Percentiles rank a stretch among this genome's conserved stretches.
Evolutionary conservation across 2,113 vertebrate genomes (phyloP).

Genomic region (Trinectes maculatus): DNA sequence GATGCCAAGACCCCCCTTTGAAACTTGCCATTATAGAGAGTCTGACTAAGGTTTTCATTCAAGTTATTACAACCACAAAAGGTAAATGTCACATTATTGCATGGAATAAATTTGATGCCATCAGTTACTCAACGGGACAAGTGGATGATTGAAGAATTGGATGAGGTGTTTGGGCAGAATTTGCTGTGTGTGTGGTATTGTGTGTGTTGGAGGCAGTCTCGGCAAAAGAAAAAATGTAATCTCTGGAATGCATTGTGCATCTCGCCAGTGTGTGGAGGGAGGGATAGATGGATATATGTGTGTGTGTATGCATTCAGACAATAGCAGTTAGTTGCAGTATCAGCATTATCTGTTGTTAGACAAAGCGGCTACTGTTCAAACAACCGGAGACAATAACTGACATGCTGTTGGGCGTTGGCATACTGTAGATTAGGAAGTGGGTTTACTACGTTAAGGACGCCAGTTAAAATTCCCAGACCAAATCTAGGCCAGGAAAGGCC

Average conservation of each 20-base stretch:
- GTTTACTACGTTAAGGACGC: slow-evolving; percentile 1
- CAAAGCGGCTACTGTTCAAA: slow-evolving; percentile 76
- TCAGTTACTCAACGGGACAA: slow-evolving; percentile 17
- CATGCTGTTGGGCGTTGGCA: slow-evolving; percentile 48
- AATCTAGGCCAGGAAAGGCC: not conserved
- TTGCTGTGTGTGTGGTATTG: slow-evolving; percentile 7
- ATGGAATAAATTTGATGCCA: slow-evolving; percentile 11
- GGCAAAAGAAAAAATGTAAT: slow-evolving; percentile 68
- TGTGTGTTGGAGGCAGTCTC: slow-evolving; percentile 39
- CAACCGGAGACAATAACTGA: slow-evolving; percentile 36
- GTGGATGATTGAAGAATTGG: slow-evolving; percentile 23
- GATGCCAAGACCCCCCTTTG: slow-evolving; percentile 50
- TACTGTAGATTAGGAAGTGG: slow-evolving; percentile 31
- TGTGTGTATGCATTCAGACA: slow-evolving; percentile 51
- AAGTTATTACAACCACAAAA: slow-evolving; percentile 11
- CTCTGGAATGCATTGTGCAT: slow-evolving; percentile 78
- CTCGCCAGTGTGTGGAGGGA: slow-evolving; percentile 53
- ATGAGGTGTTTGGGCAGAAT: not conserved
- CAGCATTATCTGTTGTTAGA: slow-evolving; percentile 72
- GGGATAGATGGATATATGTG: slow-evolving; percentile 23
- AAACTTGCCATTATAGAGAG: not conserved
- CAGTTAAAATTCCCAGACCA: slow-evolving; percentile 14
- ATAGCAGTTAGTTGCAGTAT: slow-evolving; percentile 71
- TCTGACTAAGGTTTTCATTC: not conserved
- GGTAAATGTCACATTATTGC: slow-evolving; percentile 18